Conservation (phyloP, 2,888 invertebrate genomes). For the Tinea semifulvella region DNA sequence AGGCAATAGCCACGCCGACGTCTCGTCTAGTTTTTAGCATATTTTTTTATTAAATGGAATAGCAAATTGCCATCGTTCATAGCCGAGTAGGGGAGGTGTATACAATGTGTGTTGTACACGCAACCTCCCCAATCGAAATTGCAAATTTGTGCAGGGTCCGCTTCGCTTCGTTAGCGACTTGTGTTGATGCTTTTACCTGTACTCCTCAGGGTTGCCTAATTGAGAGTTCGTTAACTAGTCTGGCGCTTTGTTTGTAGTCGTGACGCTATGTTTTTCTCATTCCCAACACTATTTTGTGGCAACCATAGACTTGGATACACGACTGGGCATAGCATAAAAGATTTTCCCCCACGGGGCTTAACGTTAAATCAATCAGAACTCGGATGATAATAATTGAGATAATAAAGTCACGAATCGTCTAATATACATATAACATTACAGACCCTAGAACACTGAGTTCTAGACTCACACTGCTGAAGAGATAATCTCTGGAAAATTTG, state of each 20-base stretch:
- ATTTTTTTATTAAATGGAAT: slow-evolving; percentile 10
- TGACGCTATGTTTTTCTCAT: not conserved
- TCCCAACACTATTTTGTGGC: too few relatives aligned
- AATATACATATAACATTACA: too few relatives aligned
- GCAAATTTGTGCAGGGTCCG: slow-evolving; percentile 65
- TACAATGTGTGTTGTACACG: slow-evolving; percentile 25
- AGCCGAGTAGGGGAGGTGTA: slow-evolving; percentile 12
- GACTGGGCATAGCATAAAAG: too few relatives aligned
- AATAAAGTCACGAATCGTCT: too few relatives aligned
- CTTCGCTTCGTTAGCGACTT: slow-evolving; percentile 63
- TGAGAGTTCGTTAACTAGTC: slow-evolving; percentile 11
- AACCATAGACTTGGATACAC: too few relatives aligned
- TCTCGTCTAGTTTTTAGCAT: not conserved
- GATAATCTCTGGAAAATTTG: too few relatives aligned
- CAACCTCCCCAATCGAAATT: slow-evolving; percentile 61
- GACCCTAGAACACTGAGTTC: too few relatives aligned
- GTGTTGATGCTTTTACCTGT: slow-evolving; percentile 54
- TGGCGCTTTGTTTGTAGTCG: slow-evolving; percentile 6
- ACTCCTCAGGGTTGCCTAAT: slow-evolving; percentile 13
- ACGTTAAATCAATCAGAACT: too few relatives aligned
- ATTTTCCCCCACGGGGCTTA: too few relatives aligned
- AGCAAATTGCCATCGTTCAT: slow-evolving; percentile 12
- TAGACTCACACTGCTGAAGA: too few relatives aligned
- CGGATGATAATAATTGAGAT: too few relatives aligned
- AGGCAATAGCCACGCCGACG: not conserved